These are phyloP conservation scores for Orchesella flavescens DNA, from an alignment of 2,888 invertebrate genomes.

Conservation along the genomic window DNA sequence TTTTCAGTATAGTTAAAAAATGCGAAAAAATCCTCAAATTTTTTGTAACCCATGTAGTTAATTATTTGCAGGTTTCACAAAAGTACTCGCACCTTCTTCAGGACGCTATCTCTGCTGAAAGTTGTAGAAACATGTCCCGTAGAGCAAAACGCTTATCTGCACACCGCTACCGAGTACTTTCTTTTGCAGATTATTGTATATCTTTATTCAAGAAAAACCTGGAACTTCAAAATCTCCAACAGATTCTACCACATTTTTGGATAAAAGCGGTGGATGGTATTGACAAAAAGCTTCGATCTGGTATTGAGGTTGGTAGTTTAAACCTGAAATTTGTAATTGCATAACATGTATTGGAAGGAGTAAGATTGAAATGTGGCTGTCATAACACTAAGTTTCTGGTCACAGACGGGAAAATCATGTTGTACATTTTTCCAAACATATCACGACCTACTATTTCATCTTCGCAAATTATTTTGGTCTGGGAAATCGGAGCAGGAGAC, in stretches of 20 bases:
- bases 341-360: too few species aligned
- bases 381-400: background rate
- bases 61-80: constrained; percentile 12
- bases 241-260: constrained; percentile 24
- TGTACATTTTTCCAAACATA: constrained; percentile 20
- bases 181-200: constrained; percentile 48
- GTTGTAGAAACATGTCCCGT: background rate
- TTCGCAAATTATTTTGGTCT: constrained; percentile 50
- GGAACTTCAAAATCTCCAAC: constrained; percentile 23
- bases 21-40: background rate
- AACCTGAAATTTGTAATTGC: background rate
- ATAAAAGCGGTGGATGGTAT: constrained; percentile 12
- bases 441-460: background rate
- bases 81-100: constrained; percentile 13
- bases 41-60: too few species aligned
- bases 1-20: background rate
- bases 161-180: constrained; percentile 5
- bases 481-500: background rate
- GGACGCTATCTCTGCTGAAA: constrained; percentile 21
- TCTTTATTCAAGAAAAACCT: constrained; percentile 25
- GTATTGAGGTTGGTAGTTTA: constrained; percentile 24
- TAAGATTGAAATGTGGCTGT: background rate
- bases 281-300: background rate
- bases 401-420: constrained; percentile 30
- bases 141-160: background rate